A percentile compares a stretch with the other conserved stretches of the same genome.
phyloP scores from a whole-genome alignment of 2,888 invertebrate species.

The Ophioninae sp. region DNA sequence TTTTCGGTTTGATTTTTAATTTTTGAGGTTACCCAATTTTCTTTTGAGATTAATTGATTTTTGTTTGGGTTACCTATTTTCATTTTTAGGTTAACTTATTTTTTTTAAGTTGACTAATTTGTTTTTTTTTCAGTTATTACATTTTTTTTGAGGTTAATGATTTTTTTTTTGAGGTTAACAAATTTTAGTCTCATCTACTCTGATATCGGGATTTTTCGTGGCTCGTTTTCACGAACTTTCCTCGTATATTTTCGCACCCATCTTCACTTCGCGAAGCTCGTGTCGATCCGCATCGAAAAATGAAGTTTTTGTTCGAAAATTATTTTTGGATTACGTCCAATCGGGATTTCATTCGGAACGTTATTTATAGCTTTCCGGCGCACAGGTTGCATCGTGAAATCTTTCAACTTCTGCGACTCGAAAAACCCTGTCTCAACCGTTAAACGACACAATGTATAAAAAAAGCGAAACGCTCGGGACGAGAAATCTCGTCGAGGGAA shows the following conservation, averaged over 20 bases:
- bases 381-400: slow-evolving; percentile 39
- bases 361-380: slow-evolving; percentile 57
- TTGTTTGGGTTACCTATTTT: too few relatives aligned
- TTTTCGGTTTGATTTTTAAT: too few relatives aligned
- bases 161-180: too few relatives aligned
- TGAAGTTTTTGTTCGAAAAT: slow-evolving; percentile 30
- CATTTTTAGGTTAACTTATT: too few relatives aligned
- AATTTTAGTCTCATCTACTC: too few relatives aligned
- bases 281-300: slow-evolving; percentile 5
- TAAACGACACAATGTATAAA: slow-evolving; percentile 35
- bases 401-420: slow-evolving; percentile 50
- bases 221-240: too few relatives aligned
- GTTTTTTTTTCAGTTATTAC: too few relatives aligned
- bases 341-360: slow-evolving; percentile 36
- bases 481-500: slow-evolving; percentile 11
- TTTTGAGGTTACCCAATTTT: too few relatives aligned
- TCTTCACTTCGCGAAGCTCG: background rate
- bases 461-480: slow-evolving; percentile 28
- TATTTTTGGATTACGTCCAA: slow-evolving; percentile 57
- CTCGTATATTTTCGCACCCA: too few relatives aligned
- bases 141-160: too few relatives aligned
- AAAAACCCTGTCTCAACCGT: slow-evolving; percentile 21
- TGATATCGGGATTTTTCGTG: background rate
- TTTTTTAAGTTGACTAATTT: too few relatives aligned
- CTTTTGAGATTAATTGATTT: too few relatives aligned